Conservation (phyloP, 2,888 invertebrate species). For the Drosophila niveifrons region DNA sequence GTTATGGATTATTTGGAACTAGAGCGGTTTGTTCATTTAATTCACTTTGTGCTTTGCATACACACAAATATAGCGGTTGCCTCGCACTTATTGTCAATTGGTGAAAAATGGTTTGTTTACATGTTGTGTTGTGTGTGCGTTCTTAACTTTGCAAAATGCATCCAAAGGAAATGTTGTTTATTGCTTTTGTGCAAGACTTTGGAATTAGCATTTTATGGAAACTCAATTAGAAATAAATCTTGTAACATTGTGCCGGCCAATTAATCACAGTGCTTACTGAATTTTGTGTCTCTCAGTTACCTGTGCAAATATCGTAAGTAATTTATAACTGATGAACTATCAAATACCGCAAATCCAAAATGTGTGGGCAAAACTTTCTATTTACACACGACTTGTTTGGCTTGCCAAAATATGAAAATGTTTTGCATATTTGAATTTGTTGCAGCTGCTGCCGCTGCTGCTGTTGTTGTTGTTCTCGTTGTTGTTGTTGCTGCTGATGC, state of each 20-base stretch:
- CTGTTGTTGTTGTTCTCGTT: slow-evolving; percentile 16
- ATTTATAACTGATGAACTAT: slow-evolving; percentile 65
- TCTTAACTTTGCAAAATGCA: background rate
- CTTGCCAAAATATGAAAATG: slow-evolving; percentile 57
- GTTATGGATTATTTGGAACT: background rate
- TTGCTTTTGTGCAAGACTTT: background rate
- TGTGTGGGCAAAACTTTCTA: slow-evolving; percentile 51
- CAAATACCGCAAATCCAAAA: slow-evolving; percentile 64
- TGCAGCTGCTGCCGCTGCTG: slow-evolving; percentile 23
- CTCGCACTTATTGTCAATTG: background rate
- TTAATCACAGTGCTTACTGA: slow-evolving; percentile 21
- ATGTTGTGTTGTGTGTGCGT: background rate
- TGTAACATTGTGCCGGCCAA: slow-evolving; percentile 4
- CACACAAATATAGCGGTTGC: background rate
- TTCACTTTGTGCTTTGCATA: background rate
- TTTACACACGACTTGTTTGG: slow-evolving; percentile 58
- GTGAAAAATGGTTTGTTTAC: slow-evolving; percentile 6
- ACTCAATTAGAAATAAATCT: slow-evolving; percentile 15
- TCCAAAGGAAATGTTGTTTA: background rate
- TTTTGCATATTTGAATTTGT: slow-evolving; percentile 59
- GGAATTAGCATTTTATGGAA: slow-evolving; percentile 5
- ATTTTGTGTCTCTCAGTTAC: slow-evolving; percentile 6
- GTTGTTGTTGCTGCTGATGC: slow-evolving; percentile 24
- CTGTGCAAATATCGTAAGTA: slow-evolving; percentile 37
- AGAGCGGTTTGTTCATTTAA: background rate